A percentile compares a stretch with the other conserved stretches of the same genome.
Conservation (phyloP, 2,113 vertebrate genomes). For the Erpornis zantholeuca region DNA sequence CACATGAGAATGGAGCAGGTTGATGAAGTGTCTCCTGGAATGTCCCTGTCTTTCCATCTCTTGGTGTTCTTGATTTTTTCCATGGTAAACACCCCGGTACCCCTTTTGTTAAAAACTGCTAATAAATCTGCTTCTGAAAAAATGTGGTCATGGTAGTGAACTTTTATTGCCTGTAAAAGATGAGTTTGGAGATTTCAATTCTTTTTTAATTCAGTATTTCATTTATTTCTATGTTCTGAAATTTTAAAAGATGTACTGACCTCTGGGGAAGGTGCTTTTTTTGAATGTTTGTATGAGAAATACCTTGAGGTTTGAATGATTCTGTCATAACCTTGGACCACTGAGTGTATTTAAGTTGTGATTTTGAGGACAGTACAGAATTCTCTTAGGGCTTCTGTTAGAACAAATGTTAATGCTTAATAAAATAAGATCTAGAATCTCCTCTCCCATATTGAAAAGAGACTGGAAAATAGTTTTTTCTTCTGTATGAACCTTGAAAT, state of each 20-base stretch:
- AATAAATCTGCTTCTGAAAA: background rate
- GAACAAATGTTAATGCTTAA: background rate
- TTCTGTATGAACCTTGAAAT: background rate
- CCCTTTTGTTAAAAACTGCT: background rate
- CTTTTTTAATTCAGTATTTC: background rate
- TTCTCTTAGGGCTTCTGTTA: background rate
- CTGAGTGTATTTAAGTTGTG: background rate
- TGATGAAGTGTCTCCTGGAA: background rate
- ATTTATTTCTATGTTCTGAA: background rate
- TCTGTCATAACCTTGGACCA: background rate
- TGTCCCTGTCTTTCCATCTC: background rate
- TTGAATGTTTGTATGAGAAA: background rate
- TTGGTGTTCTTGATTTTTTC: background rate
- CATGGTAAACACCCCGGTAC: background rate
- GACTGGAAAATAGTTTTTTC: background rate
- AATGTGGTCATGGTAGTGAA: background rate
- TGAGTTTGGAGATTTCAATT: background rate
- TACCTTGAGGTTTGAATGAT: background rate
- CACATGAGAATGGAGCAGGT: background rate
- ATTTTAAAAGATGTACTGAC: background rate
- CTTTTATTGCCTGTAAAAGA: background rate
- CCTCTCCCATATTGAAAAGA: background rate
- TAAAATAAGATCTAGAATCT: background rate
- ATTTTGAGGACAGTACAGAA: background rate
- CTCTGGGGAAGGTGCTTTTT: background rate